Evolutionary conservation across 1,140 invertebrate species (phyloP), one percentile per base, ranked within the genome.

Genomic region (Nixonia krombeini): DNA sequence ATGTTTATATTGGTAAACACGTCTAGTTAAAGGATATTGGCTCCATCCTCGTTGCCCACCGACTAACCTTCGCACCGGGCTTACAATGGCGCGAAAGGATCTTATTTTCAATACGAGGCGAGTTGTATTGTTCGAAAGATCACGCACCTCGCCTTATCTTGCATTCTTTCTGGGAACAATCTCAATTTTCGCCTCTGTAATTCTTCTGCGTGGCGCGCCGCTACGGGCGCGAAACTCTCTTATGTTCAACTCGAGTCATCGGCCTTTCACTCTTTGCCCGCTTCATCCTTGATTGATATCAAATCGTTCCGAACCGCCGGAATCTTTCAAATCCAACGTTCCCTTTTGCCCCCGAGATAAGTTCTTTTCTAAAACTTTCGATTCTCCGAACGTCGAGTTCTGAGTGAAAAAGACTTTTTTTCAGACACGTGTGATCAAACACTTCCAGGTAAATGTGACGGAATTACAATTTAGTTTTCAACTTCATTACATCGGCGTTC

Each of bases 151-250:
- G 26, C 15, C 67, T 72, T 74, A 72, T 76, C 70, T 75, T 35
- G 42, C 10, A 56, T 73, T 69, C 68, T 57, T 73, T 72, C 47
- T 38, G 18, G 7, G 13, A 42, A 7, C 44, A 55, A 70, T 75
- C 68, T 73, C 38, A 16, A 56, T 42, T 33, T 53, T 57, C 41
- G 41, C 33, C 31, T 57, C 10, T 37, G 7, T 28, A 10, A 37
- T 37, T 38, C 47, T 37, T 23, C 31, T 25, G 18, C 40, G 6
- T 10, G 37, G n/a, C 15, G 10, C 37, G 40, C 17, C n/a, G 9
- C 40, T 12, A 13, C 13, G 33, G 13, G 21, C 21, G 13, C 1
- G n/a, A 13, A 18, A 40, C 1, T 40, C 40, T 25, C 10, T 25
- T 13, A 42, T 21, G 21, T 25, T 42, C 4, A 18, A n/a, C 10